Conservation (phyloP, 2,888 invertebrate genomes). For the Pecten maximus region DNA sequence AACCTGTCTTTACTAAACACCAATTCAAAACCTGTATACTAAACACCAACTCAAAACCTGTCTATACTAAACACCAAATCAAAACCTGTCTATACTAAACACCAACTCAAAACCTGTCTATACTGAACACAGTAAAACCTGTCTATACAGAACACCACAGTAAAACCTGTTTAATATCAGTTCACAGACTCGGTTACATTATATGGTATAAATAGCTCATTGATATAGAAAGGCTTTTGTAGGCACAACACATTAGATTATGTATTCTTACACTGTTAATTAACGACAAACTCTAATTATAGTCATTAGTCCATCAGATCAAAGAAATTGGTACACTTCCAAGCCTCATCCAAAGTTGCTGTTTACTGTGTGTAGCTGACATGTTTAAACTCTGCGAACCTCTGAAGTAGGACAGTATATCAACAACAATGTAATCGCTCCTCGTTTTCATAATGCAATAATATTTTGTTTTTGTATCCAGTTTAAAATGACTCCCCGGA, state of each 20-base stretch:
- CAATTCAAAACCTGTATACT: not conserved
- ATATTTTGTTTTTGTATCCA: too few species aligned
- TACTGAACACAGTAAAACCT: not conserved
- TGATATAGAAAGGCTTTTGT: not conserved
- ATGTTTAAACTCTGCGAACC: too few species aligned
- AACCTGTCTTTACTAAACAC: not conserved
- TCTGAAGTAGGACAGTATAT: too few species aligned
- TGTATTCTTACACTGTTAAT: not conserved
- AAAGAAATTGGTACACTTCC: not conserved
- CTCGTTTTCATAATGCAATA: too few species aligned
- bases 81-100: not conserved
- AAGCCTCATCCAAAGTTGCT: not conserved
- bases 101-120: not conserved
- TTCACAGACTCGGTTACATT: not conserved
- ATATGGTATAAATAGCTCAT: not conserved
- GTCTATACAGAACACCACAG: too few species aligned
- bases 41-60: not conserved
- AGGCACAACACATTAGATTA: not conserved
- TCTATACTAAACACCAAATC: not conserved
- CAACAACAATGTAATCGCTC: too few species aligned
- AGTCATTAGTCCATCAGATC: not conserved
- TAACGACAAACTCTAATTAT: not conserved
- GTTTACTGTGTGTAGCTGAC: not conserved
- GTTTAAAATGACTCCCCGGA: too few species aligned
- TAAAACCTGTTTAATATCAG: too few species aligned